Evolutionary conservation across 2,113 vertebrate species (phyloP).

Genomic region (Shinisaurus crocodilurus): DNA sequence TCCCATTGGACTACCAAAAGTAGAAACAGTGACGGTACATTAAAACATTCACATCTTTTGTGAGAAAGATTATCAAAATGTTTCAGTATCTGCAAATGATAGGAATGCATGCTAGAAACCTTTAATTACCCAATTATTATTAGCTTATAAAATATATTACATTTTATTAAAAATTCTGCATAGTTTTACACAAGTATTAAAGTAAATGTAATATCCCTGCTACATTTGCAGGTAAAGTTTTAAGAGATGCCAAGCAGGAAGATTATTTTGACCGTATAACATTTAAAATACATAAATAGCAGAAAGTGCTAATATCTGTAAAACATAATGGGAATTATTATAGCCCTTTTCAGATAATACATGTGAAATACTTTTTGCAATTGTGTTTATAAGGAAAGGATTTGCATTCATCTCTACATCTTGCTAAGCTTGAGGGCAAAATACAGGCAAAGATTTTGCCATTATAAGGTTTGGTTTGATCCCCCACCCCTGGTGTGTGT

Average conservation of each 20-base stretch:
- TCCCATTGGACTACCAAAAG: constrained; percentile 90
- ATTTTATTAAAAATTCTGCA: constrained; percentile 82
- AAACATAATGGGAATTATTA: constrained; percentile 68
- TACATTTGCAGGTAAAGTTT: constrained; percentile 72
- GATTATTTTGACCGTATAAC: constrained; percentile 79
- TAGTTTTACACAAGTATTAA: constrained; percentile 81
- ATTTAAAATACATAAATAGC: constrained; percentile 73
- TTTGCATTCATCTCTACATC: constrained; percentile 55
- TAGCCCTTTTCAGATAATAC: constrained; percentile 69
- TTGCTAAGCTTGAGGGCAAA: constrained; percentile 68
- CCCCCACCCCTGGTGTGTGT: background rate
- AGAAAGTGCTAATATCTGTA: constrained; percentile 78
- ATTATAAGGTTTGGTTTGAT: background rate
- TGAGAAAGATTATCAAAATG: constrained; percentile 86
- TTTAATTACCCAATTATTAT: constrained; percentile 89
- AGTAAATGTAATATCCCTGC: constrained; percentile 79
- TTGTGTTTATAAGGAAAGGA: constrained; percentile 57
- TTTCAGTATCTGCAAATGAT: constrained; percentile 80
- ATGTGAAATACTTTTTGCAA: constrained; percentile 66
- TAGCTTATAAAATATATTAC: constrained; percentile 88
- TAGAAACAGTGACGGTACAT: constrained; percentile 83
- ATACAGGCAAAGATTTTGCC: constrained; percentile 37
- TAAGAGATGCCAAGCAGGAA: constrained; percentile 79
- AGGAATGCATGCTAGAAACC: constrained; percentile 88
- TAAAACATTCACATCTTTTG: constrained; percentile 87